Conservation (phyloP, 2,888 invertebrate species). For the Callosobruchus maculatus region DNA sequence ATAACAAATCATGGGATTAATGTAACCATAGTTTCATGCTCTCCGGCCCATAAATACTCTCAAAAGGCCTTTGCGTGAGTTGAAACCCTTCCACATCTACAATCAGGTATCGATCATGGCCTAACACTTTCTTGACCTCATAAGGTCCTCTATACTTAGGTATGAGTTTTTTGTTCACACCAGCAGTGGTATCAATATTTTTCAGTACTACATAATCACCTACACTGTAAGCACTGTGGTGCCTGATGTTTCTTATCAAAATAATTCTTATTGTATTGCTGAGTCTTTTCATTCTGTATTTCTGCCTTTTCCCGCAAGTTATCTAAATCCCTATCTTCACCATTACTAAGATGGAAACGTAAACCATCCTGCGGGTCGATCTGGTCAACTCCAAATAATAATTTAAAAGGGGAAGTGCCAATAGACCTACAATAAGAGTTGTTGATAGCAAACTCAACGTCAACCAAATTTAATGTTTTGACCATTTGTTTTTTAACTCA, state of each 20-base stretch:
- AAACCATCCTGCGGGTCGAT: too few relatives aligned
- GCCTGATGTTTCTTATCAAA: too few relatives aligned
- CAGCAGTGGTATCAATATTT: constrained; percentile 21
- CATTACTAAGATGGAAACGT: constrained; percentile 5
- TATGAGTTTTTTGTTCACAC: too few relatives aligned
- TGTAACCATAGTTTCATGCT: too few relatives aligned
- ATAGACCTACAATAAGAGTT: constrained; percentile 11
- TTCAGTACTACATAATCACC: constrained; percentile 23
- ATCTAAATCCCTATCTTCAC: constrained; percentile 4
- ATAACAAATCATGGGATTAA: too few relatives aligned
- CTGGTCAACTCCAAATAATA: constrained; percentile 17
- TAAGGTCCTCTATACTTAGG: too few relatives aligned
- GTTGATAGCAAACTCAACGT: constrained; percentile 14
- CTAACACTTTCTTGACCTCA: too few relatives aligned
- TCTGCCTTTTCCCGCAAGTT: constrained; percentile 7
- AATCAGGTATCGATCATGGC: too few relatives aligned
- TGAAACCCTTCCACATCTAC: too few relatives aligned
- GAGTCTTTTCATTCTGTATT: constrained; percentile 15
- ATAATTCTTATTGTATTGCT: too few relatives aligned
- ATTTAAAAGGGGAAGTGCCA: constrained; percentile 9
- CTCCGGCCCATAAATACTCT: too few relatives aligned
- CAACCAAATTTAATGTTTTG: constrained; percentile 8
- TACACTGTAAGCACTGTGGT: constrained; percentile 11
- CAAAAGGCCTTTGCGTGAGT: too few relatives aligned
- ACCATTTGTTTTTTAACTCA: constrained; percentile 20